phyloP scores from a whole-genome alignment of 92 coral and sea anemone species.

The Phenganax marumi region DNA sequence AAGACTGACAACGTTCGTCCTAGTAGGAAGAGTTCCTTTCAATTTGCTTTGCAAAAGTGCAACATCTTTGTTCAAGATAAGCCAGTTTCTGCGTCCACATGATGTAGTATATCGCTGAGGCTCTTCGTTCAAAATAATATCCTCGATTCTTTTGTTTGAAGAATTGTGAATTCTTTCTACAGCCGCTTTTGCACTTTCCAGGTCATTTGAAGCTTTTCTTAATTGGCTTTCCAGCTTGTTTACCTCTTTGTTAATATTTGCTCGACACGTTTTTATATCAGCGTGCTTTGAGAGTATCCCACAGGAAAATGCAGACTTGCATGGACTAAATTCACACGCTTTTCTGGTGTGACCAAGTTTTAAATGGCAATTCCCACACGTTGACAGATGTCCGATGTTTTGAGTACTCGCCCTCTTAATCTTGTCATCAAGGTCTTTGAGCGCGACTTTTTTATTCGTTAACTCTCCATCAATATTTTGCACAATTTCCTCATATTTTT shows the following conservation, averaged over 20 bases:
- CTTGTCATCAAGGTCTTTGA: conserved; percentile 33
- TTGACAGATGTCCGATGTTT: conserved; percentile 37
- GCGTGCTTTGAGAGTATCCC: conserved; percentile 45
- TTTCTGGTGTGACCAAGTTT: conserved; percentile 55
- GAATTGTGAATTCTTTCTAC: conserved; percentile 46
- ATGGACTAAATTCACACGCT: conserved; percentile 51
- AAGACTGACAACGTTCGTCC: not conserved
- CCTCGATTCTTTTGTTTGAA: conserved; percentile 36
- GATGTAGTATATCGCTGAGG: conserved; percentile 44
- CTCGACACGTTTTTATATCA: conserved; percentile 37
- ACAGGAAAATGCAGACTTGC: conserved; percentile 52
- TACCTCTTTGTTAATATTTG: conserved; percentile 42
- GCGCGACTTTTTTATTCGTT: conserved; percentile 22
- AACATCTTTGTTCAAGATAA: not conserved
- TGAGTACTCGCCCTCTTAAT: conserved; percentile 33
- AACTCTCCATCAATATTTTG: not conserved
- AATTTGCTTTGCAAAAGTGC: conserved; percentile 12
- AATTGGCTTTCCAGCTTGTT: conserved; percentile 27
- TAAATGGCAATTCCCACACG: conserved; percentile 58
- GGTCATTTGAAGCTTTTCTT: conserved; percentile 39
- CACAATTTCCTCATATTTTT: conserved; percentile 25
- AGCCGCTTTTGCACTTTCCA: conserved; percentile 47
- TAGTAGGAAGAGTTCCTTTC: conserved; percentile 4
- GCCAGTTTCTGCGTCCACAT: conserved; percentile 17
- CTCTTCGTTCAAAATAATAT: conserved; percentile 41